phyloP scores from a whole-genome alignment of 1,140 invertebrate genomes.

The Diplogasteroides magnus region DNA sequence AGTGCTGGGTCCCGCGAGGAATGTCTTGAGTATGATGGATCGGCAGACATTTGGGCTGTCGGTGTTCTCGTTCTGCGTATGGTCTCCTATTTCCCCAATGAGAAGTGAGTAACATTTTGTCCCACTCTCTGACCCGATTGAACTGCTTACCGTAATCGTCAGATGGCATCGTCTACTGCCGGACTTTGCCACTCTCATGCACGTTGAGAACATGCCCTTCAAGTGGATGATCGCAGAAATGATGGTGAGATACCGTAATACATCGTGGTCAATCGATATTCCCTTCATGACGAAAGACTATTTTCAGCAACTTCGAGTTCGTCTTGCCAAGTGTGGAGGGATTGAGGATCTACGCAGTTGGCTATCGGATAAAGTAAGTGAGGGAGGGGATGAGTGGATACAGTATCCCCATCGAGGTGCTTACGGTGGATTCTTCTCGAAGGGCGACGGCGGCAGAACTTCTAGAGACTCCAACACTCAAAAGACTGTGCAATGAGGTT shows the following conservation, averaged over 20 bases:
- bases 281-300: no score
- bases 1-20: neutral
- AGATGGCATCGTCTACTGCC: neutral
- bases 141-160: neutral
- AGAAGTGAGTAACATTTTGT: slow-evolving; percentile 1
- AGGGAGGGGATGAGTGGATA: neutral
- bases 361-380: neutral
- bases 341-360: neutral
- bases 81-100: neutral
- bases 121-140: no score
- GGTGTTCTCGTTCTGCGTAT: neutral
- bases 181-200: neutral
- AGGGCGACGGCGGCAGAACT: neutral
- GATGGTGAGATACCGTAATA: neutral
- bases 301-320: neutral
- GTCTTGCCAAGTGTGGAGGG: neutral
- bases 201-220: neutral
- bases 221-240: neutral
- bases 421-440: neutral
- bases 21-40: neutral
- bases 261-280: neutral
- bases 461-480: neutral
- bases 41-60: neutral
- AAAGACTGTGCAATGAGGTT: neutral
- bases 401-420: neutral